These are phyloP conservation scores for Polydrusus pterygomalis DNA, from an alignment of 2,888 invertebrate genomes.

Conservation along the genomic window DNA sequence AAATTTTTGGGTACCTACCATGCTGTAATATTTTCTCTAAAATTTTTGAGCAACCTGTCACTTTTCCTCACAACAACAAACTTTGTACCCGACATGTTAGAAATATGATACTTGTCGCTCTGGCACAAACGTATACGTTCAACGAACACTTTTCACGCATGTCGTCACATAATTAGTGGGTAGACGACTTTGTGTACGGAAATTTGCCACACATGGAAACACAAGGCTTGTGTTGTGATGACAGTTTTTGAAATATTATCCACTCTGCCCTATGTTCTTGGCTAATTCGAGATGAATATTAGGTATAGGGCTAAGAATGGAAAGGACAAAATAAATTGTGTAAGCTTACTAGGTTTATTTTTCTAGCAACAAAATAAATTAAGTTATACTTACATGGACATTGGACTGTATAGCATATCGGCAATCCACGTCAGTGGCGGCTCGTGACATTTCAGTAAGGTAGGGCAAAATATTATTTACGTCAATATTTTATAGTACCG, in stretches of 20 bases:
- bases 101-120: conserved; percentile 34
- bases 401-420: too few relatives aligned
- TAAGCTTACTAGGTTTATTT: too few relatives aligned
- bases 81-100: conserved; percentile 42
- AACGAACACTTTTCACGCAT: conserved; percentile 58
- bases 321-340: background rate
- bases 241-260: conserved; percentile 59
- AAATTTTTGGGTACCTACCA: too few relatives aligned
- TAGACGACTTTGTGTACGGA: conserved; percentile 52
- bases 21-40: background rate
- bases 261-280: conserved; percentile 19
- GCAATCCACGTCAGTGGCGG: too few relatives aligned
- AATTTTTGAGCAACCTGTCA: background rate
- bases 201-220: conserved; percentile 48
- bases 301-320: background rate
- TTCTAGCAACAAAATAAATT: too few relatives aligned
- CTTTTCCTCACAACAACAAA: conserved; percentile 13
- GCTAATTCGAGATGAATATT: conserved; percentile 19
- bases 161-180: conserved; percentile 58
- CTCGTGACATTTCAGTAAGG: too few relatives aligned
- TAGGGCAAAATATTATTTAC: too few relatives aligned
- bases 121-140: conserved; percentile 34
- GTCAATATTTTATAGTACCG: too few relatives aligned
- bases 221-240: conserved; percentile 46
- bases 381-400: too few relatives aligned